Conservation (phyloP, 2,113 vertebrate genomes). For the Thomomys bottae region DNA sequence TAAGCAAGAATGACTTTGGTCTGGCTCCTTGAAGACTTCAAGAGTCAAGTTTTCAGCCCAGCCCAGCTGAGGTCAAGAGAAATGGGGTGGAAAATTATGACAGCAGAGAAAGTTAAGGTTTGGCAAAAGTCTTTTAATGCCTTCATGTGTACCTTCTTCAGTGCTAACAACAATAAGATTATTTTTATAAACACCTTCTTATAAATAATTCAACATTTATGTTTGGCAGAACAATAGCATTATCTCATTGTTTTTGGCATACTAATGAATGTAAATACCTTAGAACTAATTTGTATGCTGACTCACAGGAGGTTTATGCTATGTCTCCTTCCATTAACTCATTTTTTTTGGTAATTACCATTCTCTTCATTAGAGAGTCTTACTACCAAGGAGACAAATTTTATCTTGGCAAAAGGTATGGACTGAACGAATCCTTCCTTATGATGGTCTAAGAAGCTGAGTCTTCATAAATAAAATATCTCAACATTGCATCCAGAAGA, state of each 20-base stretch:
- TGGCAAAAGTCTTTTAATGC: neutral
- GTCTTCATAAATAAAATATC: neutral
- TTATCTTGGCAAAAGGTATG: neutral
- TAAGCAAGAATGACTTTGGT: too few relatives aligned
- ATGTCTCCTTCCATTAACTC: neutral
- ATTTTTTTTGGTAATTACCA: neutral
- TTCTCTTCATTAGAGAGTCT: neutral
- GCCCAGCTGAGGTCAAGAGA: neutral
- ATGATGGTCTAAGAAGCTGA: neutral
- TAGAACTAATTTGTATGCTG: neutral
- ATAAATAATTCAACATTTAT: neutral
- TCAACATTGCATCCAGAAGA: neutral
- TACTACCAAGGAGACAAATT: too few relatives aligned
- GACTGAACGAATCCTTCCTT: neutral
- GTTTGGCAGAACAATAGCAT: neutral
- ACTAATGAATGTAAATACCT: neutral
- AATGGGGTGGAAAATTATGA: fast-evolving
- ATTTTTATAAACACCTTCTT: neutral
- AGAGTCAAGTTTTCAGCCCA: neutral
- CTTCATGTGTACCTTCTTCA: fast-evolving
- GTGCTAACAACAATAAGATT: too few relatives aligned
- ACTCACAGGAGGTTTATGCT: neutral
- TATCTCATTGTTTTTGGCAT: constrained; percentile 9
- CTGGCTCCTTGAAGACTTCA: too few relatives aligned
- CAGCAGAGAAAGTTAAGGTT: neutral